Evolutionary conservation across 2,888 invertebrate species (phyloP), one percentile per base, ranked within the genome.

Genomic region (Himalopsyche japonica): DNA sequence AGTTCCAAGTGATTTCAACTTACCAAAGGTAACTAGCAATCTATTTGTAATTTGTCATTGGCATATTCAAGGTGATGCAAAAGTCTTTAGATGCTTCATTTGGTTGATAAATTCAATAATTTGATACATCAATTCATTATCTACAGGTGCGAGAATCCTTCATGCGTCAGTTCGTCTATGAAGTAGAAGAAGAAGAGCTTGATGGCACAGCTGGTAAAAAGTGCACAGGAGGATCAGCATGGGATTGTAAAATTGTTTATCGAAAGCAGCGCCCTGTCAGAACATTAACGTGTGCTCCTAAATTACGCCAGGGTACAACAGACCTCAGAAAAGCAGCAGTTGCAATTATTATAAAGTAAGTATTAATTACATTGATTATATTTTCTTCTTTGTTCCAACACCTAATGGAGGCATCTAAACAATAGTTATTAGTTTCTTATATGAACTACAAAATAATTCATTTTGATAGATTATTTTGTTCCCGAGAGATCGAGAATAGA

Each of bases 131-230:
- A 43, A 43, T 43, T 15, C 15, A 43, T 2, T 15, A 43, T 43
- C 15, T 43, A 15, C 87, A 96, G 95, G 96, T 98, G 3, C 94
- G 99, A 64, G 99, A 99, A 90, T 99, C 99, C 88, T 99, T 99
- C 90, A 99, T 99, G 97, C 94, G 98, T 8, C 98, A 99, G 90
- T 99, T 99, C 90, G 97, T 98, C 0, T 96, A 95, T 88, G 97
- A 97, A 89, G 95, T 96, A 82, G 97, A 97, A 89, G 96, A 95
- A 37, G 97, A 97, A 82, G 97, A 97, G 89, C 95, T 95, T 87
- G 90, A 91, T 37, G 92, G 91, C 79, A 90, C 91, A 24, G 90
- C 91, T 3, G 88, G 86, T 88, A 92, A 89, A 84, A 88, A 89
- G 15, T 89, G 88, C 82, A 78, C 81, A 3, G 86, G 85, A 7